These are phyloP conservation scores for Monopterus albus DNA, from an alignment of 2,113 vertebrate genomes.

Conservation along the genomic window DNA sequence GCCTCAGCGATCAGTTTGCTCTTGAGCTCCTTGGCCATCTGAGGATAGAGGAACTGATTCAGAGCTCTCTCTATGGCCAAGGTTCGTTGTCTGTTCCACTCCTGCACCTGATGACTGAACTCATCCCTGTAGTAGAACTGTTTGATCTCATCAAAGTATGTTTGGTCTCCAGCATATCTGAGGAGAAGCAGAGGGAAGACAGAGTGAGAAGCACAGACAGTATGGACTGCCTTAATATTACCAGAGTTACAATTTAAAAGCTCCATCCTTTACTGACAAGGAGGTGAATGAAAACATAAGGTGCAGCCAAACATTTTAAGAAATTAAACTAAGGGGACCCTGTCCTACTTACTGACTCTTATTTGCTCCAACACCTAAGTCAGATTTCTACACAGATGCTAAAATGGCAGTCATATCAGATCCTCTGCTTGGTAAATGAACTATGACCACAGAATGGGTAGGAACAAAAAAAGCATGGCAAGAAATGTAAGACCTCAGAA, in stretches of 20 bases:
- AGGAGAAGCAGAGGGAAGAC: slow-evolving; percentile 1
- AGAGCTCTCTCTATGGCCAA: slow-evolving; percentile 94
- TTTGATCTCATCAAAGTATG: slow-evolving; percentile 98
- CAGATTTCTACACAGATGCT: slow-evolving; percentile 5
- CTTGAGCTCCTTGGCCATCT: slow-evolving; percentile 98
- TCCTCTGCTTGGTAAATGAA: slow-evolving; percentile 9
- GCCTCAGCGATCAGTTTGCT: slow-evolving; percentile 94
- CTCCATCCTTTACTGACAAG: neutral
- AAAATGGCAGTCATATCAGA: slow-evolving; percentile 25
- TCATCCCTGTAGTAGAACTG: slow-evolving; percentile 99
- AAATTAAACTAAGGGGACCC: no score
- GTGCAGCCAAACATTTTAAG: slow-evolving; percentile 7
- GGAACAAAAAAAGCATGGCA: no score
- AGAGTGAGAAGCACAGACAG: neutral
- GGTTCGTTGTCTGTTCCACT: slow-evolving; percentile 97
- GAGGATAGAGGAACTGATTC: slow-evolving; percentile 95
- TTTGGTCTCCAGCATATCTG: slow-evolving; percentile 94
- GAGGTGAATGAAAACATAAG: slow-evolving; percentile 5
- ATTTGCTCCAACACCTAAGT: no score
- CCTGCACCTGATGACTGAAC: slow-evolving; percentile 99
- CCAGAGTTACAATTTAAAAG: slow-evolving; percentile 28
- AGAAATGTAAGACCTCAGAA: no score
- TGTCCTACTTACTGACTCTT: slow-evolving; percentile 50
- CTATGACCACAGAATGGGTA: no score
- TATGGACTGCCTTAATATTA: neutral